Percentiles rank a stretch among this genome's conserved stretches.
Conservation (phyloP, 2,797 vertebrate genomes). For the Poeciliopsis turneri region DNA sequence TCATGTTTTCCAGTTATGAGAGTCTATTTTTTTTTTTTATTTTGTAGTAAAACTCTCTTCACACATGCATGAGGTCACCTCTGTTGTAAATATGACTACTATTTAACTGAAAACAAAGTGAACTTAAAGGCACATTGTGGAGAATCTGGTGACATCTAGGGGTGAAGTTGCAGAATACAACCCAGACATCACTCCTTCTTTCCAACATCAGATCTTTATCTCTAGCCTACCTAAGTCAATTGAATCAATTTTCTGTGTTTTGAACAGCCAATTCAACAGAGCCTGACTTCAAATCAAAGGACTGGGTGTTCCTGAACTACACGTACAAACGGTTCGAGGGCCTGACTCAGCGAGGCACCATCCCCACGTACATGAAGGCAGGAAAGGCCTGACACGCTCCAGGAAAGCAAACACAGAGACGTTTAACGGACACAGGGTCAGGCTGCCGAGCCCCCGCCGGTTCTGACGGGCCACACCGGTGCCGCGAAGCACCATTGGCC, state of each 20-base stretch:
- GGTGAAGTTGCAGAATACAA: neutral
- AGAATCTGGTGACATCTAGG: slow-evolving; percentile 11
- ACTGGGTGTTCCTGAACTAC: slow-evolving; percentile 99
- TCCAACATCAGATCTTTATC: neutral
- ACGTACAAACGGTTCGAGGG: slow-evolving; percentile 99
- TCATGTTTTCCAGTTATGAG: neutral
- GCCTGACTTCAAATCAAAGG: slow-evolving; percentile 98
- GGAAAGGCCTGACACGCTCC: slow-evolving; percentile 86
- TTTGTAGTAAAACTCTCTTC: neutral
- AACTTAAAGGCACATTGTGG: neutral
- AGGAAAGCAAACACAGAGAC: slow-evolving; percentile 40
- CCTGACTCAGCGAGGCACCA: slow-evolving; percentile 94
- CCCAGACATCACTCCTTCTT: neutral
- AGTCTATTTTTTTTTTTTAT: neutral
- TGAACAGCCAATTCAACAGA: slow-evolving; percentile 90
- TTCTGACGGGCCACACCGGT: slow-evolving; percentile 54
- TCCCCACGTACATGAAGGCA: slow-evolving; percentile 96
- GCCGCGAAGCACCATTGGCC: slow-evolving; percentile 18
- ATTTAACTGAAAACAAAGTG: neutral
- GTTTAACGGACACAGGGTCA: slow-evolving; percentile 76
- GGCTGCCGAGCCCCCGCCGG: slow-evolving; percentile 63
- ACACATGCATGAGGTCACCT: neutral
- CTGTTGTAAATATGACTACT: neutral
- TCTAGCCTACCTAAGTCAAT: too few relatives aligned
- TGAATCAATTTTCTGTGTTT: slow-evolving; percentile 27